Evolutionary conservation across 2,797 vertebrate species (phyloP).

Genomic region (Myiotriccus ornatus): DNA sequence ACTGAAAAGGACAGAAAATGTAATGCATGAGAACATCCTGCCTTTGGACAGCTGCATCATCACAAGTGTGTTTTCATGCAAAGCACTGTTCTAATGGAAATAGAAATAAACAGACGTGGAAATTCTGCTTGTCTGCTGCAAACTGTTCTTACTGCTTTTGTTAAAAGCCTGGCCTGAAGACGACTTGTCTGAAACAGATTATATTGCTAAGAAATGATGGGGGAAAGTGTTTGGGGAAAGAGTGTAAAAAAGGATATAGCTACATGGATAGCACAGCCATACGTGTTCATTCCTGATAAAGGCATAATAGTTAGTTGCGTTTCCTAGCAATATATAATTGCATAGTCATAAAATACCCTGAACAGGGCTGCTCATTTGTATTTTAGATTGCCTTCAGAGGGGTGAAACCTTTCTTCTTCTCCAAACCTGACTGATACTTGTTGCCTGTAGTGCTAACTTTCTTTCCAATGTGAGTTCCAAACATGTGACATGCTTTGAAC

Average conservation of each 20-base stretch:
- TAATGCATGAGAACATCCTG: neutral
- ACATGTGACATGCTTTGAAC: neutral
- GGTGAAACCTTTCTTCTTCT: neutral
- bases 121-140: neutral
- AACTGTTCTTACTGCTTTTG: neutral
- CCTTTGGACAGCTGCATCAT: conserved; percentile 5
- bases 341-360: neutral
- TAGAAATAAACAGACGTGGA: neutral
- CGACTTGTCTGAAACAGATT: neutral
- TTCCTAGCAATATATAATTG: neutral
- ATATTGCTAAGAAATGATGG: neutral
- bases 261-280: neutral
- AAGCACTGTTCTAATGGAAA: conserved; percentile 16
- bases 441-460: neutral
- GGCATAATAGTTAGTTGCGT: neutral
- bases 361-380: neutral
- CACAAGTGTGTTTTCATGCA: neutral
- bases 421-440: neutral
- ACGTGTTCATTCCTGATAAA: neutral
- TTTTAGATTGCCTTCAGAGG: neutral
- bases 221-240: neutral
- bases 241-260: neutral
- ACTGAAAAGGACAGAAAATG: neutral
- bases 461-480: neutral
- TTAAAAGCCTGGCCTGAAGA: neutral